A percentile compares a stretch with the other conserved stretches of the same genome.
Conservation (phyloP, 2,797 vertebrate genomes). For the Centropyge bicolor region DNA sequence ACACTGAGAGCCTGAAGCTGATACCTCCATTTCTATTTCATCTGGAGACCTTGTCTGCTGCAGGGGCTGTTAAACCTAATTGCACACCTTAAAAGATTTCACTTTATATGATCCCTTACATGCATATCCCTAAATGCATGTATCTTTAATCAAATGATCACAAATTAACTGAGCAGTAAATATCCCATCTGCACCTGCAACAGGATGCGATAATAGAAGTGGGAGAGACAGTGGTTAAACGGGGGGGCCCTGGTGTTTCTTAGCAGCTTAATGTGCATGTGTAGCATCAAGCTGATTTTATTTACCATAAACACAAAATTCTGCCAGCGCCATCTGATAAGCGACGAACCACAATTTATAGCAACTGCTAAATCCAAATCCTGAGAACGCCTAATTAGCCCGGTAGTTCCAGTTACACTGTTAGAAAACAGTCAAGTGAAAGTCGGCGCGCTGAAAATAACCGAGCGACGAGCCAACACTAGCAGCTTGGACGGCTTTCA, state of each 20-base stretch:
- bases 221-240: neutral
- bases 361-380: conserved; percentile 41
- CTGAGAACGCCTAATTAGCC: conserved; percentile 61
- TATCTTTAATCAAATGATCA: neutral
- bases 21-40: neutral
- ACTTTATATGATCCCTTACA: neutral
- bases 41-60: neutral
- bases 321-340: conserved; percentile 60
- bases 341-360: conserved; percentile 16
- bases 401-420: conserved; percentile 44
- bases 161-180: neutral
- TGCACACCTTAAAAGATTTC: neutral
- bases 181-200: neutral
- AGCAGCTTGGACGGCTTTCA: conserved; percentile 59
- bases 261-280: conserved; percentile 1
- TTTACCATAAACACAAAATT: conserved; percentile 66
- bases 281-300: conserved; percentile 59
- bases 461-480: conserved; percentile 64
- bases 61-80: neutral
- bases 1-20: neutral
- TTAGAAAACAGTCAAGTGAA: conserved; percentile 56
- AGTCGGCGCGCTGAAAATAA: conserved; percentile 59
- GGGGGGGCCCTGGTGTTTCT: neutral
- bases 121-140: neutral
- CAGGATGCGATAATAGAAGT: neutral